Conservation (phyloP, 2,113 vertebrate species). For the Nematolebias whitei region DNA sequence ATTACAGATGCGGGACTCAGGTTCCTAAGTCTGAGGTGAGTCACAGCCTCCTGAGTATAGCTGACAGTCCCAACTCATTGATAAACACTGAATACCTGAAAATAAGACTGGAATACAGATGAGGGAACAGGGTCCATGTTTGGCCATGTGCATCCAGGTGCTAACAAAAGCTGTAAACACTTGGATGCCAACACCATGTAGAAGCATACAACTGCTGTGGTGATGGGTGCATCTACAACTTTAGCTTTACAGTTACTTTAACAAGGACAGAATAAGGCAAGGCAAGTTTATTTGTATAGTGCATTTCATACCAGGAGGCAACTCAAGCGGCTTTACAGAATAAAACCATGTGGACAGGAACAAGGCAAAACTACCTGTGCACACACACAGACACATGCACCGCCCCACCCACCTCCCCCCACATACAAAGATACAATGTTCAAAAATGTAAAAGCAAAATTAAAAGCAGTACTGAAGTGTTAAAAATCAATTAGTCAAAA, state of each 20-base stretch:
- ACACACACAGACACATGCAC: too few relatives aligned
- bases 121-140: conserved; percentile 3
- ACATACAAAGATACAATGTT: too few relatives aligned
- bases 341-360: too few relatives aligned
- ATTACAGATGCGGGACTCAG: conserved; percentile 31
- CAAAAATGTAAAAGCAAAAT: too few relatives aligned
- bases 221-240: not conserved
- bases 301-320: too few relatives aligned
- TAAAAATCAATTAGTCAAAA: too few relatives aligned
- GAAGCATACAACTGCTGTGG: not conserved
- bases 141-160: conserved; percentile 16
- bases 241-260: not conserved
- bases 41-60: conserved; percentile 28
- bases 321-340: too few relatives aligned
- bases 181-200: not conserved
- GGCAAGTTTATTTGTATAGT: too few relatives aligned
- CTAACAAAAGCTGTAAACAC: conserved; percentile 1
- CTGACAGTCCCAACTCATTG: conserved; percentile 22
- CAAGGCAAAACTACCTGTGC: too few relatives aligned
- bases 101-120: conserved; percentile 27
- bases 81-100: conserved; percentile 36
- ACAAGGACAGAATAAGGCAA: not conserved
- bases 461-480: too few relatives aligned
- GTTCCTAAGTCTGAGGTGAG: conserved; percentile 28
- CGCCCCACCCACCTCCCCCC: too few relatives aligned